A percentile compares a stretch with the other conserved stretches of the same genome.
phyloP scores from a whole-genome alignment of 2,888 invertebrate species.

The Notodonta ziczac region DNA sequence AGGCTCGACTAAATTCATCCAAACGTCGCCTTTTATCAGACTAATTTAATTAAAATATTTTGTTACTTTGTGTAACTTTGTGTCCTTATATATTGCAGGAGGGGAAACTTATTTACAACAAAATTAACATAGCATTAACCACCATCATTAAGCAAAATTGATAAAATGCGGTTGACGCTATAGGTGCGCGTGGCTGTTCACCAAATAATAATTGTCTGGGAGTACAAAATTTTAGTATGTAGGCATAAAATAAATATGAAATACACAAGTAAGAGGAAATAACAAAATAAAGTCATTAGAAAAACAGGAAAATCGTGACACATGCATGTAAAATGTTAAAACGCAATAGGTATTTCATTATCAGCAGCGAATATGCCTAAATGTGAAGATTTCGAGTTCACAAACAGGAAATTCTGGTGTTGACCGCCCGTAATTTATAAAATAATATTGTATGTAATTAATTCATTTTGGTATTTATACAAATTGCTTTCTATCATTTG shows the following conservation, averaged over 20 bases:
- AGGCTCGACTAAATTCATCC: too few species aligned
- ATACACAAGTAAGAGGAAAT: constrained; percentile 33
- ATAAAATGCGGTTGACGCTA: constrained; percentile 30
- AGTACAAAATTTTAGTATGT: constrained; percentile 24
- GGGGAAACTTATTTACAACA: constrained; percentile 1
- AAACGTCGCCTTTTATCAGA: too few species aligned
- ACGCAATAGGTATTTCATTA: constrained; percentile 28
- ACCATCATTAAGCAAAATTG: constrained; percentile 24
- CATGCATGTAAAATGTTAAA: constrained; percentile 22
- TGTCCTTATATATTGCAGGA: background rate
- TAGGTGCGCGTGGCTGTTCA: constrained; percentile 9
- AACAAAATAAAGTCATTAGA: constrained; percentile 18
- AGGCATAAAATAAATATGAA: constrained; percentile 13
- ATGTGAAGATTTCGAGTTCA: constrained; percentile 28
- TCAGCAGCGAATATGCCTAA: constrained; percentile 31
- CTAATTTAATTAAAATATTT: background rate
- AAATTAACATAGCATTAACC: background rate
- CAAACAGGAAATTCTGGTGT: constrained; percentile 42
- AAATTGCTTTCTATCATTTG: background rate
- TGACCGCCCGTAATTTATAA: constrained; percentile 4
- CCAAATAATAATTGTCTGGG: constrained; percentile 24
- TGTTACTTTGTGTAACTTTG: background rate
- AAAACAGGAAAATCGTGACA: constrained; percentile 34
- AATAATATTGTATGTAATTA: background rate
- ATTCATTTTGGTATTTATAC: background rate